Percentiles rank a stretch among this genome's conserved stretches.
phyloP scores from a whole-genome alignment of 2,888 invertebrate genomes.

The Ganaspis brasiliensis region DNA sequence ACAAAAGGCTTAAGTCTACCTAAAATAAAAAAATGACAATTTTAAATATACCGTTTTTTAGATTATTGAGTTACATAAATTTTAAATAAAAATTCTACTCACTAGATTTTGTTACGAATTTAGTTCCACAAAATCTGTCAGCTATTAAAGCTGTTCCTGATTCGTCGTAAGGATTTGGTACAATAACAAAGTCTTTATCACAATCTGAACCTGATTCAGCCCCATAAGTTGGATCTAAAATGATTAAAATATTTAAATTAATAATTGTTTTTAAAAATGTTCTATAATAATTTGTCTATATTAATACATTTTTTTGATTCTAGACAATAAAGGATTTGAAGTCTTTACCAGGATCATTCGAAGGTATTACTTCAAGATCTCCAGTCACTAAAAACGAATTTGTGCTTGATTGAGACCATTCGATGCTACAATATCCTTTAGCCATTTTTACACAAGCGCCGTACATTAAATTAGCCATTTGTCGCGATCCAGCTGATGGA shows the following conservation, averaged over 20 bases:
- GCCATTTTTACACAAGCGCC: constrained; percentile 90
- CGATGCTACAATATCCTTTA: constrained; percentile 87
- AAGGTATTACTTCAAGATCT: constrained; percentile 85
- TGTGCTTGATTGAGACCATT: constrained; percentile 83
- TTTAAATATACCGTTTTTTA: no score
- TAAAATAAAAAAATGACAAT: constrained; percentile 76
- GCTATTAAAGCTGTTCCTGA: constrained; percentile 76
- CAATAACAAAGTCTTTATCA: constrained; percentile 88
- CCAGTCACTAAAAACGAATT: constrained; percentile 88
- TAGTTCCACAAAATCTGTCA: constrained; percentile 90
- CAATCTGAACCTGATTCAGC: constrained; percentile 85
- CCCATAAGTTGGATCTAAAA: constrained; percentile 81
- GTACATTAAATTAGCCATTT: constrained; percentile 88
- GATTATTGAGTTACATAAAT: constrained; percentile 59
- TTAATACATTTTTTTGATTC: no score
- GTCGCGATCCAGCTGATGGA: constrained; percentile 81
- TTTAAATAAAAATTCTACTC: constrained; percentile 73
- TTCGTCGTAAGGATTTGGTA: constrained; percentile 85
- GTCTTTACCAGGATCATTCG: constrained; percentile 82
- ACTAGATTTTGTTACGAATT: constrained; percentile 86
- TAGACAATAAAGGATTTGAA: no score
- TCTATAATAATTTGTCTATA: no score
- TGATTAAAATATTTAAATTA: constrained; percentile 12
- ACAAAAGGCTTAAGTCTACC: constrained; percentile 87
- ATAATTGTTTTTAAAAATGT: not conserved